phyloP scores from a whole-genome alignment of 1,140 invertebrate genomes.

The Leptoteleia sp. region DNA sequence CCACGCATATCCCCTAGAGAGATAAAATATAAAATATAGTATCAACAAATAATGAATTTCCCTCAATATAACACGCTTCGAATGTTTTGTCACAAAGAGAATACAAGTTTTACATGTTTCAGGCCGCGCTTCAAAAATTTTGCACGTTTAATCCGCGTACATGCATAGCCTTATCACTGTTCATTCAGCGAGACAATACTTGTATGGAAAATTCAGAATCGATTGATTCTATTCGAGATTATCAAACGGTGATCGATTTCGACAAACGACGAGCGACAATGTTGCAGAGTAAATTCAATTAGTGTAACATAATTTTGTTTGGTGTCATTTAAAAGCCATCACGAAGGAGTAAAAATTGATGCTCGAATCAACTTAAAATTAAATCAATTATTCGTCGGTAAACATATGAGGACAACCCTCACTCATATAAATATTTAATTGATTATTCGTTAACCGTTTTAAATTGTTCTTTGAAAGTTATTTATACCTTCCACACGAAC shows the following conservation, averaged over 20 bases:
- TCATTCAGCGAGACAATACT: slow-evolving; percentile 39
- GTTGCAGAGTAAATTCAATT: slow-evolving; percentile 5
- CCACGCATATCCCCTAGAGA: too few relatives aligned
- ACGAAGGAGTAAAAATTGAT: slow-evolving; percentile 15
- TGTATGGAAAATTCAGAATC: slow-evolving; percentile 36
- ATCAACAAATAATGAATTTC: too few relatives aligned
- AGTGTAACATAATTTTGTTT: not conserved
- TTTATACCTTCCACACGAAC: too few relatives aligned
- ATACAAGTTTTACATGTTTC: slow-evolving; percentile 6
- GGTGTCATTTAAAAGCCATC: slow-evolving; percentile 6
- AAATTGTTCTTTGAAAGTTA: too few relatives aligned
- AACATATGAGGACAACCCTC: too few relatives aligned
- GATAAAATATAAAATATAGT: too few relatives aligned
- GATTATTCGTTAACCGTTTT: too few relatives aligned
- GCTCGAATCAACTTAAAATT: slow-evolving; percentile 5
- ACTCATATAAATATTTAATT: too few relatives aligned
- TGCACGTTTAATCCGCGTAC: not conserved
- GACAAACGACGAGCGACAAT: not conserved
- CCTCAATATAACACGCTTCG: slow-evolving; percentile 3
- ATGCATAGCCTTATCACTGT: not conserved
- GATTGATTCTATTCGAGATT: slow-evolving; percentile 24
- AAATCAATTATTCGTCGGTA: too few relatives aligned
- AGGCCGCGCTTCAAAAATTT: slow-evolving; percentile 6
- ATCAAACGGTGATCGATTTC: slow-evolving; percentile 15
- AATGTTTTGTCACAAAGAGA: slow-evolving; percentile 5